These are phyloP conservation scores for Melanogrammus aeglefinus DNA, from an alignment of 2,797 vertebrate species.

Conservation along the genomic window DNA sequence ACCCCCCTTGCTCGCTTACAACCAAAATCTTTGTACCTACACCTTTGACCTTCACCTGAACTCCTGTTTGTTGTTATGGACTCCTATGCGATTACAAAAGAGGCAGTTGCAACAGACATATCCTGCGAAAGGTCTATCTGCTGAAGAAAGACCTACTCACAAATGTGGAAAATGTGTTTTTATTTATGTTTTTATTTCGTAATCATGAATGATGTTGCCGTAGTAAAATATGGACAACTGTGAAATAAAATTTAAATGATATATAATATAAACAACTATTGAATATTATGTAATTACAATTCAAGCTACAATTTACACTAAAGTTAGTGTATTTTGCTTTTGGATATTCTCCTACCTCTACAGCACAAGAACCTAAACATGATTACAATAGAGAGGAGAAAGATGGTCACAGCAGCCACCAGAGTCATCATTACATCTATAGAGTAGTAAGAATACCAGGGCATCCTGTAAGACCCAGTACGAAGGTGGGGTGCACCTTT, in stretches of 20 bases:
- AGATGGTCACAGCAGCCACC: not conserved
- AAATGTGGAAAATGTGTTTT: not conserved
- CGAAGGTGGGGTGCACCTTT: not conserved
- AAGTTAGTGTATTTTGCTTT: not conserved
- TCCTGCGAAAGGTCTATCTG: not conserved
- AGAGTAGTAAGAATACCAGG: not conserved
- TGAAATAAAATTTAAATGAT: not conserved
- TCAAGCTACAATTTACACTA: not conserved
- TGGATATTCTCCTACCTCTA: not conserved
- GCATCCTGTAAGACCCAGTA: not conserved
- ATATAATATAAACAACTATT: not conserved
- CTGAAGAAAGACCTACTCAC: not conserved
- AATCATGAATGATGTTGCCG: not conserved
- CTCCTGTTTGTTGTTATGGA: not conserved
- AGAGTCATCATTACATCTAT: not conserved
- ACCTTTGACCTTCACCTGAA: slow-evolving; percentile 14
- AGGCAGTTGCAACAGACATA: slow-evolving; percentile 1
- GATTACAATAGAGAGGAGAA: not conserved
- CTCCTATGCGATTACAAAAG: slow-evolving; percentile 3
- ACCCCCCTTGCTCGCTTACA: slow-evolving; percentile 67
- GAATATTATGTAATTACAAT: not conserved
- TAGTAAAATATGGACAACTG: no score
- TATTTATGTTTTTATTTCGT: not conserved
- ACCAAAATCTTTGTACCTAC: slow-evolving; percentile 37
- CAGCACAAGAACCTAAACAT: slow-evolving; percentile 3